phyloP scores from a whole-genome alignment of 1,140 invertebrate species.

The Atta texana region DNA sequence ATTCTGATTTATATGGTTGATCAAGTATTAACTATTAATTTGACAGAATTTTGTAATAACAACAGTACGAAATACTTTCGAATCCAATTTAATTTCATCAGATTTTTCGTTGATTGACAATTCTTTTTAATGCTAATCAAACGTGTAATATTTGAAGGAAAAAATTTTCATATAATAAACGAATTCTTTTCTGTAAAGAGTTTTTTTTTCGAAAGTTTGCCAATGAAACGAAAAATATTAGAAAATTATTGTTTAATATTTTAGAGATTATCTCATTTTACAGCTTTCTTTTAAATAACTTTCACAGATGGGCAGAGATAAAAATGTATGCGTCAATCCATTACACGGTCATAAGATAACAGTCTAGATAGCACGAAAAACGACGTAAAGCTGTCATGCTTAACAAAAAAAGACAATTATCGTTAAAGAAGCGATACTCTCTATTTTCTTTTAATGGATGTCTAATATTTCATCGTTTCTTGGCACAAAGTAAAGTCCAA shows the following conservation, averaged over 20 bases:
- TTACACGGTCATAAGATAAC: not conserved
- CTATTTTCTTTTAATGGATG: conserved; percentile 5
- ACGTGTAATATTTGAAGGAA: not conserved
- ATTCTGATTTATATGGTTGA: not conserved
- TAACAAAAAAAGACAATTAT: not conserved
- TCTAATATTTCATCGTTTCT: conserved; percentile 29
- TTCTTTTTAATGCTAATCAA: not conserved
- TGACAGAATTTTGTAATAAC: not conserved
- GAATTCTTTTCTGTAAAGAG: not conserved
- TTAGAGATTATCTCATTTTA: not conserved
- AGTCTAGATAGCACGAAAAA: not conserved
- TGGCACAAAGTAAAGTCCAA: not conserved
- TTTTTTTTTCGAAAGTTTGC: not conserved
- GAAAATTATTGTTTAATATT: not conserved
- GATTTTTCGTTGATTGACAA: not conserved
- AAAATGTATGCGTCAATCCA: not conserved
- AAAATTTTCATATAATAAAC: not conserved
- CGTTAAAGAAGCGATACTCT: not conserved
- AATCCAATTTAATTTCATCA: not conserved
- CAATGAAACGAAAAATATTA: not conserved
- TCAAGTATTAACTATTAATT: not conserved
- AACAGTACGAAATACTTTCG: not conserved
- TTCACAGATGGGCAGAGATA: not conserved
- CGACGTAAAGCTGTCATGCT: not conserved
- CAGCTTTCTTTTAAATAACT: not conserved